Conservation (phyloP, 2,797 vertebrate species). For the Cyprinodon diabolis region DNA sequence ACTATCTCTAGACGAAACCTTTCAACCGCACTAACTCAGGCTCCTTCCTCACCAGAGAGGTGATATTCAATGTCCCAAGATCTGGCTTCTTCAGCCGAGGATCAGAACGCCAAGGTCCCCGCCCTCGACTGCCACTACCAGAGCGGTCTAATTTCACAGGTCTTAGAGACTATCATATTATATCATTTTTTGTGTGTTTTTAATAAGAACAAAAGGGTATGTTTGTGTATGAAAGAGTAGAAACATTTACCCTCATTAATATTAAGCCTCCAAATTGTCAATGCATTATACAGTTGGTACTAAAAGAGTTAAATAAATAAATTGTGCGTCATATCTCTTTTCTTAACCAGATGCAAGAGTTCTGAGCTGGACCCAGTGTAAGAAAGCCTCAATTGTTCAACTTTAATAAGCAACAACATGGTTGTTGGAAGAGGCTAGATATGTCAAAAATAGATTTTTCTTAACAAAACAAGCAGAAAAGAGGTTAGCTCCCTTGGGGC, state of each 20-base stretch:
- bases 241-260: slow-evolving; percentile 20
- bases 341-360: slow-evolving; percentile 57
- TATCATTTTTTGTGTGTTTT: not conserved
- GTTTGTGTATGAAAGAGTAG: slow-evolving; percentile 31
- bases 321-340: slow-evolving; percentile 53
- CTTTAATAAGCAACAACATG: not conserved
- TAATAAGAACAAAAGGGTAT: not conserved
- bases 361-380: slow-evolving; percentile 47
- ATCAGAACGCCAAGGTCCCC: no score
- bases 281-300: slow-evolving; percentile 28
- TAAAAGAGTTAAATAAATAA: slow-evolving; percentile 34
- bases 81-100: no score
- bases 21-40: no score
- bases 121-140: slow-evolving; percentile 9
- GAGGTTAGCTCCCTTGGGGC: slow-evolving; percentile 10
- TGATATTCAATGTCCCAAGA: no score
- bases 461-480: slow-evolving; percentile 24
- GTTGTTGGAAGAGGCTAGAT: not conserved
- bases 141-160: slow-evolving; percentile 49
- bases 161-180: slow-evolving; percentile 13
- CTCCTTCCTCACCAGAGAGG: no score
- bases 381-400: slow-evolving; percentile 29
- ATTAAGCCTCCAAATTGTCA: slow-evolving; percentile 28
- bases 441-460: slow-evolving; percentile 15
- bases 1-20: no score